Evolutionary conservation across 2,888 invertebrate species (phyloP), one percentile per base, ranked within the genome.

Genomic region (Tipula lateralis): DNA sequence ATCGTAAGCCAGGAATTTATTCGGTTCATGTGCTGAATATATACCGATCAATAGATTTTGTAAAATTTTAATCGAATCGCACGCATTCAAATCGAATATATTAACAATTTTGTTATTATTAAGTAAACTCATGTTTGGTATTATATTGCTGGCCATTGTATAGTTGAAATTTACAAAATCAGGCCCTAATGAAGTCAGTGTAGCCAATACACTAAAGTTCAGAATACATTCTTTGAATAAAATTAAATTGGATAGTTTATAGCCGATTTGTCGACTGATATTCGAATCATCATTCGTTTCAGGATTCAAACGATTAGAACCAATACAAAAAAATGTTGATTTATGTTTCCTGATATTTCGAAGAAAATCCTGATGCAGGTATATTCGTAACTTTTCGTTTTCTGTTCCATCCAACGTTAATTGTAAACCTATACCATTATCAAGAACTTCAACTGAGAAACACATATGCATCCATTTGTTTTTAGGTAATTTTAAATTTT

Each of bases 1-100:
- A 36, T 89, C 88, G 86, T 88, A 88, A 32, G 88, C 87, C 87
- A 89, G 88, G 86, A 93, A 91, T 84, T 91, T 88, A 84, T 91
- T 91, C 4, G 94, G 93, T 87, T 92, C 91, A 87, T 93, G 92
- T 2, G 94, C 93, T 0, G 93, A 92, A 88, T 93, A 94, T 32
- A 91, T 91, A 32, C 94, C 88, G 84, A 94, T 89, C 84, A 94
- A 87, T 85, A 92, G 91, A 86, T 94, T 93, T 88, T 94, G 92
- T 83, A 94, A 87, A 82, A 92, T 91, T 29, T 92, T 91, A 84
- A 94, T 88, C 12, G 88, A 87, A 30, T 89, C 89, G 0, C 88
- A 88, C 85, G 86, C 88, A 12, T 88, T 88, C 85, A 88, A 87
- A 16, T 88, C 87, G 0, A 87, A 87, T 0, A 86, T 88, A 3